Percentiles rank a stretch among this genome's conserved stretches.
phyloP scores from a whole-genome alignment of 2,113 vertebrate genomes.

The Scartelaos histophorus region DNA sequence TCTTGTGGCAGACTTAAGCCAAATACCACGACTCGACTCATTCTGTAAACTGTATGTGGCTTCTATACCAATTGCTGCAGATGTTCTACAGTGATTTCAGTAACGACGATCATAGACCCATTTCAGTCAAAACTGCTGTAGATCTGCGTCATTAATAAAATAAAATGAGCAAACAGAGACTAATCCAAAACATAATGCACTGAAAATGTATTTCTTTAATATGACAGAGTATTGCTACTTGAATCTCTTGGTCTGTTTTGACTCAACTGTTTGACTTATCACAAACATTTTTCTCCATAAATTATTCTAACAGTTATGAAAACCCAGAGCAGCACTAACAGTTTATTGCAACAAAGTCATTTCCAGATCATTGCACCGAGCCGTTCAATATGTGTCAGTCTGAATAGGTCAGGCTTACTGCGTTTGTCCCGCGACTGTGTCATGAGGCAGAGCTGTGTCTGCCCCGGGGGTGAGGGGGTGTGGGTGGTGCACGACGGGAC shows the following conservation, averaged over 20 bases:
- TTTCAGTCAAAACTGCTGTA: neutral
- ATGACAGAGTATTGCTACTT: neutral
- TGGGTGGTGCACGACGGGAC: constrained; percentile 15
- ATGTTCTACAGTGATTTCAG: neutral
- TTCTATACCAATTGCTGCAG: neutral
- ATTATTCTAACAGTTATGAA: constrained; percentile 2
- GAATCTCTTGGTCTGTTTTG: too few species aligned
- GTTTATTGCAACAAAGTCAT: constrained; percentile 23
- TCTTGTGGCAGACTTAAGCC: neutral
- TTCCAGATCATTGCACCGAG: constrained; percentile 31
- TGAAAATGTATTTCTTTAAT: neutral
- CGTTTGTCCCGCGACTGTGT: constrained; percentile 20
- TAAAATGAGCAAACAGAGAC: neutral
- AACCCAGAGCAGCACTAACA: neutral
- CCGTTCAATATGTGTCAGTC: constrained; percentile 47
- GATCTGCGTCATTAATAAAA: neutral
- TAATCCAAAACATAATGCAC: neutral
- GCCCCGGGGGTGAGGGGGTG: constrained; percentile 30
- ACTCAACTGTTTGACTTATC: neutral
- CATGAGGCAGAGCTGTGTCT: constrained; percentile 55
- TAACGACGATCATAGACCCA: neutral
- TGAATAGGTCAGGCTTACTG: constrained; percentile 33
- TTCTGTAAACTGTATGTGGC: neutral
- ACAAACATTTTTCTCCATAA: constrained; percentile 2
- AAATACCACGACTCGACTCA: constrained; percentile 15